Conservation (phyloP, 2,888 invertebrate species). For the Drosophila nr. medialis region DNA sequence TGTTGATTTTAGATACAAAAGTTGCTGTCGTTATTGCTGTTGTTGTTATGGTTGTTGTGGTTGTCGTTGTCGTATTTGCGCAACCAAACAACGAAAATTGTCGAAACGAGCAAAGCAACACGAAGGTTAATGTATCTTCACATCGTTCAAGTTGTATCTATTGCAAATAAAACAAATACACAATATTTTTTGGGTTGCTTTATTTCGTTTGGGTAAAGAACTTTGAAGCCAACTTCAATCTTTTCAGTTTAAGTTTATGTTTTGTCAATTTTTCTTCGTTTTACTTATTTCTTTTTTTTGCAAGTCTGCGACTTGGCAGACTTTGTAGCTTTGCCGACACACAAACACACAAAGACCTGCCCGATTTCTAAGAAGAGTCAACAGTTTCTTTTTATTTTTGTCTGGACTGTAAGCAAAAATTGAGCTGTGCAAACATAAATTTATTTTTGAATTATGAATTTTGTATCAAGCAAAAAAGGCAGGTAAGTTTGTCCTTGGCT, state of each 20-base stretch:
- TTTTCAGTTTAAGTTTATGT: conserved; percentile 12
- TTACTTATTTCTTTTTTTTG: conserved; percentile 19
- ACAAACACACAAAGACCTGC: conserved; percentile 8
- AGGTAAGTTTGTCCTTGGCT: conserved; percentile 14
- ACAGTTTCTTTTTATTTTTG: conserved; percentile 10
- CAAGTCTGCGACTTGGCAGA: conserved; percentile 42
- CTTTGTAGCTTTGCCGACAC: conserved; percentile 51
- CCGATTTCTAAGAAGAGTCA: conserved; percentile 32
- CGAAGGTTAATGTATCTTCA: conserved; percentile 78
- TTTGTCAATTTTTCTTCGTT: conserved; percentile 13
- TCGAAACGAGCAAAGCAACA: conserved; percentile 61
- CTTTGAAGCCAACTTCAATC: conserved; percentile 24
- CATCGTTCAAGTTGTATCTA: conserved; percentile 51
- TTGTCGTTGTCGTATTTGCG: conserved; percentile 52
- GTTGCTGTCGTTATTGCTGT: conserved; percentile 41
- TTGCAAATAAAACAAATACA: conserved; percentile 62
- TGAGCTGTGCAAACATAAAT: conserved; percentile 58
- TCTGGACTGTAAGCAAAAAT: conserved; percentile 35
- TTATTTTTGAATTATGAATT: conserved; percentile 48
- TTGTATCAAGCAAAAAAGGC: conserved; percentile 8
- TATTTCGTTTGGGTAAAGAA: conserved; percentile 28
- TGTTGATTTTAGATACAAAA: conserved; percentile 79
- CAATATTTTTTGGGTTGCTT: conserved; percentile 8
- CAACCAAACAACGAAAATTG: conserved; percentile 67
- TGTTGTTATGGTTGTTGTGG: conserved; percentile 18